phyloP scores from a whole-genome alignment of 2,888 invertebrate species.

The Cataglyphis rosenhaueri region DNA sequence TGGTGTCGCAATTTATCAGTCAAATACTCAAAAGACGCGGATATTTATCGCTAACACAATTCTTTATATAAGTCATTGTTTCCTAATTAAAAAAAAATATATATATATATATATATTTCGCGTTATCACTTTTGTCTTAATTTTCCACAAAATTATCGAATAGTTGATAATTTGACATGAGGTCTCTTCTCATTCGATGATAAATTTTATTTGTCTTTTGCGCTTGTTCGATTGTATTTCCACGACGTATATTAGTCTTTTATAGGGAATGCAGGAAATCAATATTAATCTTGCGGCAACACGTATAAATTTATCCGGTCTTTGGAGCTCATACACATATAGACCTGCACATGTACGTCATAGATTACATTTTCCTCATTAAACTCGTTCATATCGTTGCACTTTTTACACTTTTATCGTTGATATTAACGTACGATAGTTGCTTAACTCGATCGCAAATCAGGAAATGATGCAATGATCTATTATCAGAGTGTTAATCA shows the following conservation, averaged over 20 bases:
- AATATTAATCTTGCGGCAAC: neutral
- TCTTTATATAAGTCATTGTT: neutral
- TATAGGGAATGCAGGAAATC: neutral
- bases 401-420: constrained; percentile 15
- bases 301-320: neutral
- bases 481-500: neutral
- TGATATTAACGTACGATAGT: neutral
- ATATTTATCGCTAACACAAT: neutral
- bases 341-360: neutral
- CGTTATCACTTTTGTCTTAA: neutral
- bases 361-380: constrained; percentile 26
- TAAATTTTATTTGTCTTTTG: neutral
- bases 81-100: neutral
- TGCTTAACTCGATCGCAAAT: constrained; percentile 10
- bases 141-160: neutral
- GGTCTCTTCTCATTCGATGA: neutral
- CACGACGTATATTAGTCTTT: neutral
- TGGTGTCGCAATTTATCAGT: neutral
- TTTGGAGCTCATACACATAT: neutral
- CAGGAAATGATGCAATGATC: constrained; percentile 5
- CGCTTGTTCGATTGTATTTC: neutral
- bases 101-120: neutral
- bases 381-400: neutral
- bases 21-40: neutral
- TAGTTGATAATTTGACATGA: neutral